These are phyloP conservation scores for Echinometra lucunter DNA, from an alignment of 53 echinoderm and acorn worm genomes.

Conservation along the genomic window DNA sequence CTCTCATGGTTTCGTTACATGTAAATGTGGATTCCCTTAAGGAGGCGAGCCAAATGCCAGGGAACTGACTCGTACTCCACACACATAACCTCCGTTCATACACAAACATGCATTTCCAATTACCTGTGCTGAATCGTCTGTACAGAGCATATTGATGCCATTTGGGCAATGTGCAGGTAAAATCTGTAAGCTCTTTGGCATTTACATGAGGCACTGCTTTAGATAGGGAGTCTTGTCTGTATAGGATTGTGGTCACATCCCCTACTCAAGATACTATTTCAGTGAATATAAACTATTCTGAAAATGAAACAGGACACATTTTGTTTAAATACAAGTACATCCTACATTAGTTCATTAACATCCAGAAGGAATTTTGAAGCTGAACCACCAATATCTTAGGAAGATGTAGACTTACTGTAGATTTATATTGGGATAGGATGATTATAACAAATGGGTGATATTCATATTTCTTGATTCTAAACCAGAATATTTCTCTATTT, in stretches of 20 bases:
- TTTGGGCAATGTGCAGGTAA: conserved; percentile 6
- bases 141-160: conserved; percentile 31
- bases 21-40: neutral
- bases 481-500: too few relatives aligned
- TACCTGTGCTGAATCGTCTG: conserved; percentile 35
- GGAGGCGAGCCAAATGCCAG: neutral
- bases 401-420: conserved; percentile 17
- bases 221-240: conserved; percentile 11
- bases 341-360: neutral
- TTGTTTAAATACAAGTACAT: neutral
- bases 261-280: neutral
- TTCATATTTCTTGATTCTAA: too few relatives aligned
- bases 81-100: conserved; percentile 19
- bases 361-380: neutral
- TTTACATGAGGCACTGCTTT: conserved; percentile 27
- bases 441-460: too few relatives aligned
- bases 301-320: neutral
- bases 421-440: neutral
- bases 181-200: conserved; percentile 25
- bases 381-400: neutral
- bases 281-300: neutral
- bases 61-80: neutral
- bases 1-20: conserved; percentile 13
- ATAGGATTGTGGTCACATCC: neutral
- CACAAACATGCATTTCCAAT: conserved; percentile 53